Percentiles rank a stretch among this genome's conserved stretches.
Conservation (phyloP, 2,113 vertebrate genomes). For the Eurystomus gularis region DNA sequence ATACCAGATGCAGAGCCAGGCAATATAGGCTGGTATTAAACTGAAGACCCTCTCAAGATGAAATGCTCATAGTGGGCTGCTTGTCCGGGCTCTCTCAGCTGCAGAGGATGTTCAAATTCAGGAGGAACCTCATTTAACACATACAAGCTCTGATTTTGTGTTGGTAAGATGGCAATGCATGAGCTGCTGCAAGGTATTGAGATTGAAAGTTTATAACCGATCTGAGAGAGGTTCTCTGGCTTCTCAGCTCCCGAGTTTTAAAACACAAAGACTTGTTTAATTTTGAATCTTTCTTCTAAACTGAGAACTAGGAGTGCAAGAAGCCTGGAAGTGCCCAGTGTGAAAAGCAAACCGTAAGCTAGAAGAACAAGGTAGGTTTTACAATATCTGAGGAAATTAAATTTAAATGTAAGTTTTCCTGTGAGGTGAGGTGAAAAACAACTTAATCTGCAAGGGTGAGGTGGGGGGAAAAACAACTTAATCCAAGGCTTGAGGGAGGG, state of each 20-base stretch:
- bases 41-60: not conserved
- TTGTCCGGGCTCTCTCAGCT: rapidly evolving
- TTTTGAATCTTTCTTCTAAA: not conserved
- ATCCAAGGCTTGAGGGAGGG: not conserved
- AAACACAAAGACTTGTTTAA: not conserved
- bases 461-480: not conserved
- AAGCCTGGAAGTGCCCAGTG: not conserved
- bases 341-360: not conserved
- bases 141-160: not conserved
- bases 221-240: not conserved
- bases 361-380: not conserved
- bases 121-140: not conserved
- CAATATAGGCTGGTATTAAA: not conserved
- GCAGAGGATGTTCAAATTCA: not conserved
- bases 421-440: not conserved
- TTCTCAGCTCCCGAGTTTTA: not conserved
- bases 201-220: not conserved
- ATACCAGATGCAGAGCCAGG: not conserved
- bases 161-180: not conserved
- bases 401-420: not conserved
- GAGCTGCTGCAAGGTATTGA: not conserved
- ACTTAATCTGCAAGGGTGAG: not conserved
- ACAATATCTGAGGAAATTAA: not conserved
- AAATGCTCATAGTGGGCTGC: not conserved
- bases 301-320: not conserved